Base-by-base conservation (phyloP, 2,888 invertebrate genomes). In the Phaonia tiefii region DNA sequence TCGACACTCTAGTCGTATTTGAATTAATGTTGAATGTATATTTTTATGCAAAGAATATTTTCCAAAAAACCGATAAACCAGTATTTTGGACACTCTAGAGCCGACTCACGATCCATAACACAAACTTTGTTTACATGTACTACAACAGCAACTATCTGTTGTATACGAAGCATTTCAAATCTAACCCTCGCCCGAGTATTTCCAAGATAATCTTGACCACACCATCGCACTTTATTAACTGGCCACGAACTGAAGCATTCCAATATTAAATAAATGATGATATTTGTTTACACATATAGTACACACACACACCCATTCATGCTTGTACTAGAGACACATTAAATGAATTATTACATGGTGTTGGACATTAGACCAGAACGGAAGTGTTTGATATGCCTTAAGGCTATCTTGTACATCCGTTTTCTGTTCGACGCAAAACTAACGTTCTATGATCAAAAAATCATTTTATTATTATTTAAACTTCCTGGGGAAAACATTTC, bases 311-410 rank as follows among this genome's bases (percentile, higher is more conserved):
- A 51, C n/a, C 37, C 39, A 54, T 63, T 37, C 22, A 42, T 42
- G 13, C 60, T 17, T 11, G 7, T 31, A n/a, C n/a, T n/a, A 39
- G 37, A 44, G 39, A 58, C 15, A 60, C 60, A 67, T 26, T 31
- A 77, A 75, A 71, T 78, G 67, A 78, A 71, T 81, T 77, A 75
- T 75, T 65, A 42, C n/a, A 69, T 25, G 39, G 54, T 42, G 63
- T 56, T 54, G 54, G 51, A 69, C 54, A 54, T 69, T 69, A 69
- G 56, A 69, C 65, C 69, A 78, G 75, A 81, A 81, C 81, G 81
- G 81, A 81, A 81, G 81, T 81, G 54, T 81, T 81, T 78, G 75
- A 76, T 77, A 72, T 81, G 75, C 72, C 78, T 81, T 31, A 13
- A 49, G 65, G 81, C 69, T 37, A 51, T 69, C 78, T 31, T 31